Conservation (phyloP, 2,797 vertebrate species). For the Sebastes cheni region DNA sequence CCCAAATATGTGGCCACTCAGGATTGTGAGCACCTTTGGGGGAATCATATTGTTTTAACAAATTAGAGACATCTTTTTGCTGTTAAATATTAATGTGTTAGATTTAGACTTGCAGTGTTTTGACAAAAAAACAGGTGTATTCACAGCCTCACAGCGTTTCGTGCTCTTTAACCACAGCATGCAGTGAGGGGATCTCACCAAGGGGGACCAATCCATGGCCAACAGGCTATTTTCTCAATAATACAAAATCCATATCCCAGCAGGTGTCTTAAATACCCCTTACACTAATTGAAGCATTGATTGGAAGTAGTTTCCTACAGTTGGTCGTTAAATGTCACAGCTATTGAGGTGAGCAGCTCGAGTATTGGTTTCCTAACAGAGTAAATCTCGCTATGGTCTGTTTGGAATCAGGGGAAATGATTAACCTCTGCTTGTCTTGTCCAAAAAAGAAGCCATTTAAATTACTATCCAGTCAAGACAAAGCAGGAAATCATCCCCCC, state of each 20-base stretch:
- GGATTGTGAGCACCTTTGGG: background rate
- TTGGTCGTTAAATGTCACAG: constrained; percentile 42
- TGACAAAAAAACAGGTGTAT: background rate
- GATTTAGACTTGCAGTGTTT: background rate
- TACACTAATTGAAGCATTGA: constrained; percentile 36
- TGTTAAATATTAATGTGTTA: background rate
- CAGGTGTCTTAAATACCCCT: constrained; percentile 30
- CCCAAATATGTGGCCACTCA: background rate
- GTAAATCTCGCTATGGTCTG: background rate
- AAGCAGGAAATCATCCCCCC: constrained; percentile 28
- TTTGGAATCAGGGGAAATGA: constrained; percentile 8
- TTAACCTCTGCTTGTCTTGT: constrained; percentile 5
- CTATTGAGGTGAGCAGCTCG: constrained; percentile 11
- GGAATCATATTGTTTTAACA: background rate
- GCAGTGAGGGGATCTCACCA: background rate
- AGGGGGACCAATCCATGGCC: background rate
- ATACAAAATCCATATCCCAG: constrained; percentile 36
- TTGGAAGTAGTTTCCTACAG: constrained; percentile 8
- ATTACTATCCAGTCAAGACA: constrained; percentile 12
- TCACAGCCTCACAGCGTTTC: background rate
- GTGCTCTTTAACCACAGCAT: constrained; percentile 5
- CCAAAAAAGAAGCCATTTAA: constrained; percentile 20
- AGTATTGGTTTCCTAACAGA: background rate
- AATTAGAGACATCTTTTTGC: background rate
- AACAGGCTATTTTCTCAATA: constrained; percentile 40